These are phyloP conservation scores for Amazona vittata DNA, from an alignment of 2,113 vertebrate genomes.

Conservation along the genomic window DNA sequence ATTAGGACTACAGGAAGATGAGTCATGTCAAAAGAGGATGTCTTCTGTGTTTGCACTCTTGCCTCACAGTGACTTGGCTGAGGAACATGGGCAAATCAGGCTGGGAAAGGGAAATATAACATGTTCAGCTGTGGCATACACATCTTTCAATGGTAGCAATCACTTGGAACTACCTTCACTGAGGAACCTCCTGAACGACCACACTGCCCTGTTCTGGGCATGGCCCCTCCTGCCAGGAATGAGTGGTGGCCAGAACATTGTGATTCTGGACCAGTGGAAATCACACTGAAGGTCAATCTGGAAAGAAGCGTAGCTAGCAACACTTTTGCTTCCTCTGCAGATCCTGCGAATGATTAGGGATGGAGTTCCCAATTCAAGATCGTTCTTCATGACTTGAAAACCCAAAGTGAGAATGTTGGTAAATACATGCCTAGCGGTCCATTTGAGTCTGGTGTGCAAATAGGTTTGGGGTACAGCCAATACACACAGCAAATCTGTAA, in stretches of 20 bases:
- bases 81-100: not conserved
- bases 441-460: not conserved
- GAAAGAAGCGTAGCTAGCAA: not conserved
- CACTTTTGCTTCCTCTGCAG: not conserved
- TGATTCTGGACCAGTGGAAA: not conserved
- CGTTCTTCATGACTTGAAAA: not conserved
- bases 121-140: accelerated
- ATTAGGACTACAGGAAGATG: not conserved
- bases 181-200: not conserved
- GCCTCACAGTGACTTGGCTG: not conserved
- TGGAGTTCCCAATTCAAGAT: not conserved
- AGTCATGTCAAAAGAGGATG: not conserved
- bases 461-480: not conserved
- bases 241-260: not conserved
- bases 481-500: not conserved
- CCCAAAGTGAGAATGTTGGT: not conserved
- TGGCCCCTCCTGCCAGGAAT: not conserved
- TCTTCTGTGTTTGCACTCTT: not conserved
- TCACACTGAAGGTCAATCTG: not conserved
- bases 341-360: not conserved
- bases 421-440: not conserved
- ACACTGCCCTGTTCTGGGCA: not conserved
- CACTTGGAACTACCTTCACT: not conserved
- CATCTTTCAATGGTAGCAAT: not conserved
- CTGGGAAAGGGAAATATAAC: not conserved